Evolutionary conservation across 30 jellyfish, hydroid and myxozoan genomes (phyloP).

Genomic region (Catostylus mosaicus): DNA sequence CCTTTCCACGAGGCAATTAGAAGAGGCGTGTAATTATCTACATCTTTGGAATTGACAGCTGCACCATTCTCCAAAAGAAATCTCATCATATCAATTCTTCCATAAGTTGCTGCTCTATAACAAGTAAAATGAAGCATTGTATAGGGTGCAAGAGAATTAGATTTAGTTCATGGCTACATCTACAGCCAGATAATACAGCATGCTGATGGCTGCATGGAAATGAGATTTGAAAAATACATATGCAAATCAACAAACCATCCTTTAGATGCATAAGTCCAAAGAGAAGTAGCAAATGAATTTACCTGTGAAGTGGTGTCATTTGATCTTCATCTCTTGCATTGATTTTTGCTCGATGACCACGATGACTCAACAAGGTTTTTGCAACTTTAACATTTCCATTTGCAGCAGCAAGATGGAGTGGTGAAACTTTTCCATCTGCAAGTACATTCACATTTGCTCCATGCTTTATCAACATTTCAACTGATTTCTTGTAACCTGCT

Average conservation of each 20-base stretch:
- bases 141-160: too few species aligned
- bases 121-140: too few species aligned
- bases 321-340: constrained; percentile 85
- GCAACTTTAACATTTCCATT: constrained; percentile 82
- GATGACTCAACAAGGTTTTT: constrained; percentile 31
- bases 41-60: constrained; percentile 70
- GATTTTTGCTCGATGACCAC: constrained; percentile 80
- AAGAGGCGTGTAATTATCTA: constrained; percentile 89
- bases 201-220: too few species aligned
- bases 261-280: too few species aligned
- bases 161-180: too few species aligned
- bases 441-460: constrained; percentile 91
- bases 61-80: constrained; percentile 81
- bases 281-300: constrained; percentile 7
- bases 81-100: constrained; percentile 64
- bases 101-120: constrained; percentile 90
- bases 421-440: constrained; percentile 80
- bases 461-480: constrained; percentile 64
- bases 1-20: constrained; percentile 96
- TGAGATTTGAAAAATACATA: too few species aligned
- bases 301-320: constrained; percentile 95
- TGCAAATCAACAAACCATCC: too few species aligned
- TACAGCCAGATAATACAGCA: too few species aligned
- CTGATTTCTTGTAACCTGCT: constrained; percentile 82
- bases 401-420: constrained; percentile 95